Percentiles rank a stretch among this genome's conserved stretches.
Evolutionary conservation across 2,113 vertebrate genomes (phyloP).

Genomic region (Copsychus sechellarum): DNA sequence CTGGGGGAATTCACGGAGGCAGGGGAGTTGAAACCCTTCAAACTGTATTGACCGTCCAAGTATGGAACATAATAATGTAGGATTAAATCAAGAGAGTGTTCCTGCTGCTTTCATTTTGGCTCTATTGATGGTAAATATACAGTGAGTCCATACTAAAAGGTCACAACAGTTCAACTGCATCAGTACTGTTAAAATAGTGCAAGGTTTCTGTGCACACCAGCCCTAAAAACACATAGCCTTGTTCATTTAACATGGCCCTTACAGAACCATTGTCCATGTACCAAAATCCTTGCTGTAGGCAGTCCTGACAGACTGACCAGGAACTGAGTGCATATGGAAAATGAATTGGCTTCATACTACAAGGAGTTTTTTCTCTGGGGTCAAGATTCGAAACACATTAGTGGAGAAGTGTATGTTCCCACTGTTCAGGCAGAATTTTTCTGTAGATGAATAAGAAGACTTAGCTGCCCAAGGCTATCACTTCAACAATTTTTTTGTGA

Average conservation of each 20-base stretch:
- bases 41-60: background rate
- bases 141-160: background rate
- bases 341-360: background rate
- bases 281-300: background rate
- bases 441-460: background rate
- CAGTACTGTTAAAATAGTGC: background rate
- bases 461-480: background rate
- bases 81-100: background rate
- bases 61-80: background rate
- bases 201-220: background rate
- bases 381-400: background rate
- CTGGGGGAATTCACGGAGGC: background rate
- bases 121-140: background rate
- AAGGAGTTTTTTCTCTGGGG: background rate
- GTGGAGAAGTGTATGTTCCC: background rate
- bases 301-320: background rate
- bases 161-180: background rate
- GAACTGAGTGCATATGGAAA: background rate
- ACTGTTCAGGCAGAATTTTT: background rate
- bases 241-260: background rate
- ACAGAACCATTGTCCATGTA: background rate
- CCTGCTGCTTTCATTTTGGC: background rate
- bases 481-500: background rate
- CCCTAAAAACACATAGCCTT: background rate
- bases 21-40: background rate